Evolutionary conservation across 2,113 vertebrate species (phyloP).

Genomic region (Peucedramus taeniatus): DNA sequence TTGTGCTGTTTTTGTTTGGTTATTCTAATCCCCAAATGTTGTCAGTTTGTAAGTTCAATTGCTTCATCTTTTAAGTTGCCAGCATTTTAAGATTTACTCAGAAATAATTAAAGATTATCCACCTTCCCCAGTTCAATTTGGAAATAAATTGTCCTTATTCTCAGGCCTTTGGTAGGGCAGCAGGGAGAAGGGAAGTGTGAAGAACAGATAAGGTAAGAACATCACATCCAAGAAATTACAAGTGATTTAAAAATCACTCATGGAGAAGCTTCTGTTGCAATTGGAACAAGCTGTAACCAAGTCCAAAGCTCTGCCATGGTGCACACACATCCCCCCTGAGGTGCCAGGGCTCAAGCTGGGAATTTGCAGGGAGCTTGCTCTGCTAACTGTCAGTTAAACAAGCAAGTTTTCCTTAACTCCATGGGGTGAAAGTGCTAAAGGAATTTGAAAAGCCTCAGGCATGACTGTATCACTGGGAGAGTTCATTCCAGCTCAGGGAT

Average conservation of each 20-base stretch:
- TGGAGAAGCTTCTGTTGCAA: background rate
- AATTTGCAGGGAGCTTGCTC: background rate
- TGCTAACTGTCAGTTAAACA: background rate
- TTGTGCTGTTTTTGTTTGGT: background rate
- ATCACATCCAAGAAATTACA: constrained; percentile 40
- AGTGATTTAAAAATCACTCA: background rate
- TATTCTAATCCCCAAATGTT: background rate
- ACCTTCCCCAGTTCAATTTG: background rate
- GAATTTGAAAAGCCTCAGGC: background rate
- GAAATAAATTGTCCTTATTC: background rate
- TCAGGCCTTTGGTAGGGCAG: background rate
- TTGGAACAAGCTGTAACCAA: background rate
- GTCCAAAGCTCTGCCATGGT: background rate
- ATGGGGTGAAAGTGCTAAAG: rapidly evolving
- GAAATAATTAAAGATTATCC: background rate
- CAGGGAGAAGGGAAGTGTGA: background rate
- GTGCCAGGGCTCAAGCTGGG: background rate
- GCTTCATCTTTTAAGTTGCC: background rate
- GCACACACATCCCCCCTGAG: background rate
- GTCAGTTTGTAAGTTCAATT: background rate
- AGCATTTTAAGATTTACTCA: background rate
- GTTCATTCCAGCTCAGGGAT: background rate
- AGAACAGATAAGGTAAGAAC: background rate
- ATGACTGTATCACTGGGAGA: background rate
- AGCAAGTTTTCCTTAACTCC: background rate